phyloP scores from a whole-genome alignment of 2,888 invertebrate genomes.

The Troides oblongomaculatus region DNA sequence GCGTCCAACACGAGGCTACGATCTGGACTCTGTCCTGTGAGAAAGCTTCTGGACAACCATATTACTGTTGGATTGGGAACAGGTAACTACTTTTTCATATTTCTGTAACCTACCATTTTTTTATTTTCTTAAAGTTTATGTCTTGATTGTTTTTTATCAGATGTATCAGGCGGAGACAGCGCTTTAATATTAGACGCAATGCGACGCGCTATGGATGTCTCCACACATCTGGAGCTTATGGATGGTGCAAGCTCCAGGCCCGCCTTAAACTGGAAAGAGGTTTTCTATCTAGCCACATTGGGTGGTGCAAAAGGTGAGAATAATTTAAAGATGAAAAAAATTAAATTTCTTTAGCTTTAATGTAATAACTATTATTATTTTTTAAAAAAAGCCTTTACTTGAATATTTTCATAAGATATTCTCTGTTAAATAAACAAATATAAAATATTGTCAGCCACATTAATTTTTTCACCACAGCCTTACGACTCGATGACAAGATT shows the following conservation, averaged over 20 bases:
- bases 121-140: not conserved
- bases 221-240: slow-evolving; percentile 82
- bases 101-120: not conserved
- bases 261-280: slow-evolving; percentile 86
- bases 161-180: slow-evolving; percentile 90
- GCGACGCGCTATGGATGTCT: slow-evolving; percentile 85
- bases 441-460: no score
- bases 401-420: no score
- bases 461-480: slow-evolving; percentile 73
- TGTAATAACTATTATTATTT: no score
- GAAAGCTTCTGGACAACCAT: slow-evolving; percentile 80
- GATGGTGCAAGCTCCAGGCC: slow-evolving; percentile 42
- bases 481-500: slow-evolving; percentile 85
- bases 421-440: no score
- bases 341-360: no score
- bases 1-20: slow-evolving; percentile 89
- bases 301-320: slow-evolving; percentile 89
- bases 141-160: slow-evolving; percentile 61
- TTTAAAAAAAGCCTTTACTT: no score
- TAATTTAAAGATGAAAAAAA: slow-evolving; percentile 4
- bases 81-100: slow-evolving; percentile 72
- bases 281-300: slow-evolving; percentile 90
- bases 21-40: slow-evolving; percentile 91
- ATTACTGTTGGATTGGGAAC: slow-evolving; percentile 92
- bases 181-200: slow-evolving; percentile 88